Evolutionary conservation across 2,888 invertebrate species (phyloP).

Genomic region (Pimpla rufipes): DNA sequence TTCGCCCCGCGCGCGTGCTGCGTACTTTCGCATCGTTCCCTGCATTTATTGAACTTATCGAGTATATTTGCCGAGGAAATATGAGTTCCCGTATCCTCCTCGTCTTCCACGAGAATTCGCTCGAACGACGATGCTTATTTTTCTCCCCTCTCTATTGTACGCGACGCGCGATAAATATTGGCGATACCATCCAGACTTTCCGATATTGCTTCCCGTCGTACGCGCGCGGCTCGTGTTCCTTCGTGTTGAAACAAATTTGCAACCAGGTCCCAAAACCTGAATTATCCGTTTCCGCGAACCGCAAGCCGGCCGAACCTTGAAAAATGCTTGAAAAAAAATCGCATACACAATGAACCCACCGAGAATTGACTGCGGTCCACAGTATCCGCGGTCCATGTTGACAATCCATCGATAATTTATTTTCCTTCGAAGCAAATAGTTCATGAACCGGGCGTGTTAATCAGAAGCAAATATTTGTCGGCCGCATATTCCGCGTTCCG

Average conservation of each 20-base stretch:
- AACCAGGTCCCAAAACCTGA: too few relatives aligned
- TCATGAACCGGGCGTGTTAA: constrained; percentile 20
- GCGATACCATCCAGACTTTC: not conserved
- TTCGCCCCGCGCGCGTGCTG: constrained; percentile 26
- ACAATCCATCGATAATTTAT: constrained; percentile 31
- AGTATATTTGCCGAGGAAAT: constrained; percentile 32
- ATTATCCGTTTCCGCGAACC: too few relatives aligned
- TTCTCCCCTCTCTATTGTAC: not conserved
- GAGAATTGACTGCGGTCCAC: not conserved
- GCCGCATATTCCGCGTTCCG: constrained; percentile 26
- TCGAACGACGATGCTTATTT: not conserved
- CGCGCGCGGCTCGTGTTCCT: not conserved
- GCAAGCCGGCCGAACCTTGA: too few relatives aligned
- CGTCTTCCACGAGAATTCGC: not conserved
- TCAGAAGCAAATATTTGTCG: constrained; percentile 44
- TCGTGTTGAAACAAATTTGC: not conserved
- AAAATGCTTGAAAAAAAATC: too few relatives aligned
- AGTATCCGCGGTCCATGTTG: not conserved
- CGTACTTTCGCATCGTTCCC: constrained; percentile 46
- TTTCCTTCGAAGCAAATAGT: constrained; percentile 7
- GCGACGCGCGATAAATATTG: constrained; percentile 1
- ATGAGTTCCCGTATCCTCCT: not conserved
- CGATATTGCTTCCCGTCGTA: not conserved
- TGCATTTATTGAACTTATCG: constrained; percentile 69
- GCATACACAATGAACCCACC: not conserved